A percentile compares a stretch with the other conserved stretches of the same genome.
Evolutionary conservation across 2,797 vertebrate species (phyloP).

Genomic region (Bradypodion ventrale): DNA sequence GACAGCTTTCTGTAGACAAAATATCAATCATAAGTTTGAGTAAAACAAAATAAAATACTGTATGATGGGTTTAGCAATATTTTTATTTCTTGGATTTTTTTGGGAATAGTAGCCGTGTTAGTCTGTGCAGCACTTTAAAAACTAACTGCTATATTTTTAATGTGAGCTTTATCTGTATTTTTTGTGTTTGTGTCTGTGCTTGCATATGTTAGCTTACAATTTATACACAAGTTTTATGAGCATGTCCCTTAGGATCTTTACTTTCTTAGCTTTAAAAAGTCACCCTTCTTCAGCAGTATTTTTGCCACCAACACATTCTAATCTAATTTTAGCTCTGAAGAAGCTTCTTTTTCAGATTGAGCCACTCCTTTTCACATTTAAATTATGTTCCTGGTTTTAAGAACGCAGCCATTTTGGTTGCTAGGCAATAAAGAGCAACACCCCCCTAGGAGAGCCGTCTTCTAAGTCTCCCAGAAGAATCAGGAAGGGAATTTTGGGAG

Average conservation of each 20-base stretch:
- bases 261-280: conserved; percentile 49
- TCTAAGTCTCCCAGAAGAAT: conserved; percentile 60
- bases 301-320: conserved; percentile 67
- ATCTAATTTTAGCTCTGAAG: conserved; percentile 71
- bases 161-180: too few relatives aligned
- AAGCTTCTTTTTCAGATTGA: conserved; percentile 70
- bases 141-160: too few relatives aligned
- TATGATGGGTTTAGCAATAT: not conserved
- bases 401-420: conserved; percentile 67
- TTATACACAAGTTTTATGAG: not conserved
- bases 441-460: conserved; percentile 54
- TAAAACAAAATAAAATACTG: not conserved
- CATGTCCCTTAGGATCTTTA: conserved; percentile 45
- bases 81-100: too few relatives aligned
- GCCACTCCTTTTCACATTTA: conserved; percentile 73
- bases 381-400: conserved; percentile 66
- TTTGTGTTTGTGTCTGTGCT: not conserved
- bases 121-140: too few relatives aligned
- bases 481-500: conserved; percentile 53
- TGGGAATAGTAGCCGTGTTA: too few relatives aligned
- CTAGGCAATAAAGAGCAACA: conserved; percentile 63
- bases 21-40: not conserved
- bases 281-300: conserved; percentile 59
- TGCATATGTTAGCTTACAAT: not conserved
- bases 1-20: not conserved